Evolutionary conservation across 2,888 invertebrate genomes (phyloP).

Genomic region (Dasysyrphus tricinctus): DNA sequence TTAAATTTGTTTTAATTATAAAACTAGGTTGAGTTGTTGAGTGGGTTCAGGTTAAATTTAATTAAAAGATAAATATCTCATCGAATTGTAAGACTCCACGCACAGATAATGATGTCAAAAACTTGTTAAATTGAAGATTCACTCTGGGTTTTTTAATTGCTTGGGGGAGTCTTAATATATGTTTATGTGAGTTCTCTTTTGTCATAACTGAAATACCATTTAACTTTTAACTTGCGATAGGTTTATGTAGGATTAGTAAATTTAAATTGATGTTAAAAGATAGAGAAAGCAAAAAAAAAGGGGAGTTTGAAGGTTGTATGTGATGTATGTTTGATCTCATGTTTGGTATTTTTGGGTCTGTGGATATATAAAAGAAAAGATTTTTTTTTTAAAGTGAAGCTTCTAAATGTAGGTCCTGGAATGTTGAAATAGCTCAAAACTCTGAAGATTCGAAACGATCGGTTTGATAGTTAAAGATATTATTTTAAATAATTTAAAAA

Average conservation of each 20-base stretch:
- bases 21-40: not conserved
- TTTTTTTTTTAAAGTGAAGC: too few relatives aligned
- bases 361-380: not conserved
- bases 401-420: too few relatives aligned
- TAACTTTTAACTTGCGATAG: not conserved
- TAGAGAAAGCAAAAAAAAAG: not conserved
- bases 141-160: conserved; percentile 13
- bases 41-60: conserved; percentile 5
- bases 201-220: not conserved
- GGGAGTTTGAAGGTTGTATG: not conserved
- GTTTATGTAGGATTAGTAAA: not conserved
- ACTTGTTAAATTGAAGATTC: conserved; percentile 11
- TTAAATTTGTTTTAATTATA: not conserved
- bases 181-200: too few relatives aligned
- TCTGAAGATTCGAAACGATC: too few relatives aligned
- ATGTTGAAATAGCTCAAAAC: too few relatives aligned
- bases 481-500: too few relatives aligned
- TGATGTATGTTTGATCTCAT: not conserved
- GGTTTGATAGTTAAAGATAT: too few relatives aligned
- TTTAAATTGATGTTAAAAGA: not conserved
- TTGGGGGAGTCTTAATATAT: not conserved
- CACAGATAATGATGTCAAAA: conserved; percentile 9
- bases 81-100: not conserved
- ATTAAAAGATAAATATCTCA: conserved; percentile 9
- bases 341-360: not conserved